These are phyloP conservation scores for Dynastes grantii DNA, from an alignment of 2,888 invertebrate species.

Conservation along the genomic window DNA sequence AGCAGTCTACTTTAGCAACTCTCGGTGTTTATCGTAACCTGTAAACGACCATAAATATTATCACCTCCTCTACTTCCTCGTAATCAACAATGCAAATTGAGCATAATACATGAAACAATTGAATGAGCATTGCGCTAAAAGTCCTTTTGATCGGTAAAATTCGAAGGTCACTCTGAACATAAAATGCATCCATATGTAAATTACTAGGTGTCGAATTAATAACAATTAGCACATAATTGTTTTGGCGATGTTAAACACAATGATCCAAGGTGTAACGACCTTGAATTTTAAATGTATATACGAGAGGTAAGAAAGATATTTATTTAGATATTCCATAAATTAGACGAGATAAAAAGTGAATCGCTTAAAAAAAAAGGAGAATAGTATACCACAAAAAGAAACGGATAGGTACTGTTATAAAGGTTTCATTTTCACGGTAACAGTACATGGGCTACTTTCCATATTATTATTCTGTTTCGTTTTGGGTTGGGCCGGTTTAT, in stretches of 20 bases:
- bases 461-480: slow-evolving; percentile 10
- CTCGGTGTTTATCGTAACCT: background rate
- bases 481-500: background rate
- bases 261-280: too few species aligned
- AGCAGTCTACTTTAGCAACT: background rate
- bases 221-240: too few species aligned
- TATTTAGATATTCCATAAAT: background rate
- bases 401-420: slow-evolving; percentile 18
- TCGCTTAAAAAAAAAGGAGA: slow-evolving; percentile 4
- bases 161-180: background rate
- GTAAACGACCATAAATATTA: background rate
- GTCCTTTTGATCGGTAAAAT: background rate
- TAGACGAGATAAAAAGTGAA: slow-evolving; percentile 24
- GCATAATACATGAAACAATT: background rate
- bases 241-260: too few species aligned
- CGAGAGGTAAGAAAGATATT: too few species aligned
- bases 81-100: slow-evolving; percentile 15
- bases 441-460: slow-evolving; percentile 33
- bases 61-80: background rate
- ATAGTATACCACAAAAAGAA: slow-evolving; percentile 36
- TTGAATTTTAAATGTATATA: too few species aligned
- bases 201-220: background rate
- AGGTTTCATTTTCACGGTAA: slow-evolving; percentile 35
- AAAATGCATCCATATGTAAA: background rate
- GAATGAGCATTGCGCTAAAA: background rate